phyloP scores from a whole-genome alignment of 2,113 vertebrate species.

The Narcine bancroftii region DNA sequence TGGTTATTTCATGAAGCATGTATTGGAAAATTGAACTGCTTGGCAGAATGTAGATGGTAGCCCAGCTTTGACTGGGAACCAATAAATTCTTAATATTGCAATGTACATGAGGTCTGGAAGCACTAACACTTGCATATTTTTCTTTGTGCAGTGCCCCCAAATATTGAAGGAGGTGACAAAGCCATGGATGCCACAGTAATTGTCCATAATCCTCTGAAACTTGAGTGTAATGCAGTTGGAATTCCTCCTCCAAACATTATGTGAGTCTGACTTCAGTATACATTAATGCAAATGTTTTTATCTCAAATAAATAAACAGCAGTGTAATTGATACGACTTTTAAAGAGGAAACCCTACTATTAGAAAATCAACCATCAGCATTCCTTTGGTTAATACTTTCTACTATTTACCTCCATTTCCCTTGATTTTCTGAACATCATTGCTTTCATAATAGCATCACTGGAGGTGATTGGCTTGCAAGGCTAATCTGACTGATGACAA shows the following conservation, averaged over 20 bases:
- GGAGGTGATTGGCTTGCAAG: background rate
- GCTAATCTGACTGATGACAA: background rate
- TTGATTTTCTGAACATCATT: background rate
- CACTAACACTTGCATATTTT: background rate
- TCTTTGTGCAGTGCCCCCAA: conserved; percentile 69
- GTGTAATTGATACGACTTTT: background rate
- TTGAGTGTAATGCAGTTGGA: conserved; percentile 75
- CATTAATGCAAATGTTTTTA: background rate
- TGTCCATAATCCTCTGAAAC: conserved; percentile 68
- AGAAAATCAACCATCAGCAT: background rate
- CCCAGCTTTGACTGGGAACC: no score
- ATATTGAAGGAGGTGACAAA: conserved; percentile 67
- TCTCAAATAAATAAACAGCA: background rate
- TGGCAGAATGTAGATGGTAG: background rate
- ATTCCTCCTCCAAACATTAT: conserved; percentile 69
- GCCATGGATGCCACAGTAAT: conserved; percentile 65
- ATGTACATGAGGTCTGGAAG: background rate
- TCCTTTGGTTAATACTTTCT: background rate
- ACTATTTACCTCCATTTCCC: background rate
- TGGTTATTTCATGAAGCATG: background rate
- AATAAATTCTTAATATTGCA: background rate
- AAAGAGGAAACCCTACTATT: background rate
- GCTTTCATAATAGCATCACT: background rate
- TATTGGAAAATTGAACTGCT: background rate
- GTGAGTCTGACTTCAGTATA: conserved; percentile 56